phyloP scores from a whole-genome alignment of 2,113 vertebrate species.

The Prolemur simus region DNA sequence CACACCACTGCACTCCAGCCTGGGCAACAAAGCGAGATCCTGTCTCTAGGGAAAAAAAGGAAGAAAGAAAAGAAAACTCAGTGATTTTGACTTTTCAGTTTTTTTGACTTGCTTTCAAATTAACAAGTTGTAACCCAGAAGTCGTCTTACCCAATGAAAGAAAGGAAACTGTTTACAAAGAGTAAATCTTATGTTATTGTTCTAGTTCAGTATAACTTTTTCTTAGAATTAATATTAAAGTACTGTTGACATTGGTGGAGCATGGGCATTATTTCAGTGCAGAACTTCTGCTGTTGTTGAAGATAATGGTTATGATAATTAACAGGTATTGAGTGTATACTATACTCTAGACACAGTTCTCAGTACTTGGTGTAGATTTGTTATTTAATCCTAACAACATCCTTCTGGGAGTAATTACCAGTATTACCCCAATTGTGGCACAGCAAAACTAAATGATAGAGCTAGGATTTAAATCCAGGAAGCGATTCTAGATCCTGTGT shows the following conservation, averaged over 20 bases:
- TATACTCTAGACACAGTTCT: too few relatives aligned
- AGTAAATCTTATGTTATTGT: slow-evolving; percentile 51
- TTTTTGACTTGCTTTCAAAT: slow-evolving; percentile 66
- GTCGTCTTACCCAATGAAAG: slow-evolving; percentile 45
- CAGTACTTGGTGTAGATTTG: too few relatives aligned
- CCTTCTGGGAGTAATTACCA: background rate
- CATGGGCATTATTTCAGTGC: background rate
- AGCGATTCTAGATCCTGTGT: background rate
- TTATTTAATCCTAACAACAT: background rate
- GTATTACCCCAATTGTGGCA: background rate
- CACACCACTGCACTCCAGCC: too few relatives aligned
- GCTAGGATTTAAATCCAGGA: background rate
- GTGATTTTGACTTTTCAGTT: background rate
- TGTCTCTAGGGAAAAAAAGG: too few relatives aligned
- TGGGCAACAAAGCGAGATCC: too few relatives aligned
- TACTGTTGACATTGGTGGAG: background rate
- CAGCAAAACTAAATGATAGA: background rate
- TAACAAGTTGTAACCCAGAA: slow-evolving; percentile 56
- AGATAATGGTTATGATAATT: background rate
- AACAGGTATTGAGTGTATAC: background rate
- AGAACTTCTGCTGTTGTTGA: background rate
- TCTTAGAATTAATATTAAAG: background rate
- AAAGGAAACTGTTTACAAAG: slow-evolving; percentile 64
- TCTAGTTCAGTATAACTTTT: slow-evolving; percentile 50
- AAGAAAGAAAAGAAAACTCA: too few relatives aligned